These are phyloP conservation scores for Pteria penguin DNA, from an alignment of 2,888 invertebrate species.

Conservation along the genomic window DNA sequence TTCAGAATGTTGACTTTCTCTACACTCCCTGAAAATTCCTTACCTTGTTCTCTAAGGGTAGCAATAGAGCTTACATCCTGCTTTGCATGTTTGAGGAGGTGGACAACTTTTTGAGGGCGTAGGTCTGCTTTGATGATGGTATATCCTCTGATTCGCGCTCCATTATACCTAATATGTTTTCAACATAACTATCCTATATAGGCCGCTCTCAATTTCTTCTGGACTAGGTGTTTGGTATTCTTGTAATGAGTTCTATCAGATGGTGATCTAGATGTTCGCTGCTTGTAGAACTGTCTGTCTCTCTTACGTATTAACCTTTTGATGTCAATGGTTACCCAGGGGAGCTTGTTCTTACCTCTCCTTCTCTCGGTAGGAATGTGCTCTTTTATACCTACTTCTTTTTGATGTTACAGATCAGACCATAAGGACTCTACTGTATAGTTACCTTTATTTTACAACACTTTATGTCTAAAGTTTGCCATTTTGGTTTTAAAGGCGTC, in stretches of 20 bases:
- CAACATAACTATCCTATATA: background rate
- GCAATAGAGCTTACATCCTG: background rate
- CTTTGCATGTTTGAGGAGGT: background rate
- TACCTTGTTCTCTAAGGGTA: background rate
- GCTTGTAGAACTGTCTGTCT: no score
- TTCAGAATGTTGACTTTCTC: background rate
- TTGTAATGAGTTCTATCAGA: no score
- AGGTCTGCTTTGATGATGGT: background rate
- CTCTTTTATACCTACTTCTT: background rate
- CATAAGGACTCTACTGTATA: background rate
- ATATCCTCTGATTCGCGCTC: background rate
- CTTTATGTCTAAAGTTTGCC: background rate
- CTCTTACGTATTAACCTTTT: no score
- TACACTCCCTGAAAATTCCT: background rate
- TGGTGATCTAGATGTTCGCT: no score
- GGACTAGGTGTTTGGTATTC: background rate
- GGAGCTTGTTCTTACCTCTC: no score
- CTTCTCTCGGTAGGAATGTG: no score
- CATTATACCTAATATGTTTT: conserved; percentile 3
- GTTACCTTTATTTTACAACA: background rate
- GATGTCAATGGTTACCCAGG: no score
- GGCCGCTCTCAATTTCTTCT: background rate
- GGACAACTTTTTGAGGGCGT: background rate
- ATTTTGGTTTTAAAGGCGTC: background rate
- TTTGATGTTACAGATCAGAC: background rate